Conservation (phyloP, 2,113 vertebrate species). For the Rostratula benghalensis region DNA sequence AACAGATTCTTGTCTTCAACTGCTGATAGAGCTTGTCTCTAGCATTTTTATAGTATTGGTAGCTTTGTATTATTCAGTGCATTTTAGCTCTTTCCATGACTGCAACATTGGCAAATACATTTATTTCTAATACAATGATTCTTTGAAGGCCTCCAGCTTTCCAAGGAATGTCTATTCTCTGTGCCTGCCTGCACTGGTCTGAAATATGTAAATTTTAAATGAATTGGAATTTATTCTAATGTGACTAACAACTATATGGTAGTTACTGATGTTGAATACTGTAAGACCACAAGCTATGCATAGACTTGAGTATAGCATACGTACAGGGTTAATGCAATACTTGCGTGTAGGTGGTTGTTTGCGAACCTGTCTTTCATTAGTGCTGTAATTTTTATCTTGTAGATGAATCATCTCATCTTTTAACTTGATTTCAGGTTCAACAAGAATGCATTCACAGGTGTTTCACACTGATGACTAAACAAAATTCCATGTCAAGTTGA, state of each 20-base stretch:
- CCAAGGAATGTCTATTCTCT: background rate
- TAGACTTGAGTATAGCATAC: background rate
- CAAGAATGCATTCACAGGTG: background rate
- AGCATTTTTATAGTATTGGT: background rate
- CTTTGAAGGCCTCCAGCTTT: background rate
- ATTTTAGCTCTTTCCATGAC: background rate
- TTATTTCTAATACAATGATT: background rate
- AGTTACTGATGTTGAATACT: background rate
- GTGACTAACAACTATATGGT: background rate
- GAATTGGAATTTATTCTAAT: background rate
- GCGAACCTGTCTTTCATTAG: slow-evolving; percentile 14
- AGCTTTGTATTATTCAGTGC: background rate
- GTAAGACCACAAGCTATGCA: background rate
- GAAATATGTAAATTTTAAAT: background rate
- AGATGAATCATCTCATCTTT: background rate
- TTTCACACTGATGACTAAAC: background rate
- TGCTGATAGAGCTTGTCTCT: background rate
- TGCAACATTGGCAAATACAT: too few species aligned
- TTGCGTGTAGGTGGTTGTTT: background rate
- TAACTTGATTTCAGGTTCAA: background rate
- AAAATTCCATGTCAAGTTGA: background rate
- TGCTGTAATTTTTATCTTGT: background rate
- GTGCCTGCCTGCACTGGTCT: background rate
- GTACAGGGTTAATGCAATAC: background rate
- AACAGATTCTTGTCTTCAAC: background rate